These are phyloP conservation scores for Panopea generosa DNA, from an alignment of 2,888 invertebrate genomes.

Conservation along the genomic window DNA sequence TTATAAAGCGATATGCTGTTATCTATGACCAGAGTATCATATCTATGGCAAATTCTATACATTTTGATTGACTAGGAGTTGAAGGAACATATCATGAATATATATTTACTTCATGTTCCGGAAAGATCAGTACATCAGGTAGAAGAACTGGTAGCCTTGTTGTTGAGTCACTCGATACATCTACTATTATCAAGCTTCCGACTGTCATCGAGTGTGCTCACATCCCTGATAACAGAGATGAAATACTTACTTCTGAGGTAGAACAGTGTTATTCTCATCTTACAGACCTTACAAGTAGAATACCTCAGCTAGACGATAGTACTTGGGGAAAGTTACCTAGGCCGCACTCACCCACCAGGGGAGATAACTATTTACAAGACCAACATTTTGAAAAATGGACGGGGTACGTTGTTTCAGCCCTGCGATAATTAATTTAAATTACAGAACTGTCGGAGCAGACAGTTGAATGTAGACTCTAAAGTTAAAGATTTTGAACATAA, in stretches of 20 bases:
- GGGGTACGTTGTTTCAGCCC: too few species aligned
- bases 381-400: slow-evolving; percentile 18
- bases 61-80: slow-evolving; percentile 1
- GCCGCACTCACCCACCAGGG: slow-evolving; percentile 22
- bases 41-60: slow-evolving; percentile 39
- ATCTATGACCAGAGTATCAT: slow-evolving; percentile 8
- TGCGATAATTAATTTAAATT: too few species aligned
- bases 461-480: too few species aligned
- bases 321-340: slow-evolving; percentile 45
- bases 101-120: slow-evolving; percentile 45
- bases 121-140: slow-evolving; percentile 20
- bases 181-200: too few species aligned
- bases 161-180: slow-evolving; percentile 30
- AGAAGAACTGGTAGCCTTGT: slow-evolving; percentile 24
- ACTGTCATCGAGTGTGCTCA: too few species aligned
- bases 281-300: slow-evolving; percentile 4
- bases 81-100: slow-evolving; percentile 17
- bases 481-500: too few species aligned
- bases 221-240: slow-evolving; percentile 40
- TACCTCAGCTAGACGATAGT: too few species aligned
- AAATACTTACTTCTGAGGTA: slow-evolving; percentile 40
- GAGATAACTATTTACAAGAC: slow-evolving; percentile 32
- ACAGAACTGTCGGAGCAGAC: too few species aligned
- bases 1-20: slow-evolving; percentile 4
- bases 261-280: slow-evolving; percentile 26